Conservation (phyloP, 2,888 invertebrate species). For the Halictus ligatus region DNA sequence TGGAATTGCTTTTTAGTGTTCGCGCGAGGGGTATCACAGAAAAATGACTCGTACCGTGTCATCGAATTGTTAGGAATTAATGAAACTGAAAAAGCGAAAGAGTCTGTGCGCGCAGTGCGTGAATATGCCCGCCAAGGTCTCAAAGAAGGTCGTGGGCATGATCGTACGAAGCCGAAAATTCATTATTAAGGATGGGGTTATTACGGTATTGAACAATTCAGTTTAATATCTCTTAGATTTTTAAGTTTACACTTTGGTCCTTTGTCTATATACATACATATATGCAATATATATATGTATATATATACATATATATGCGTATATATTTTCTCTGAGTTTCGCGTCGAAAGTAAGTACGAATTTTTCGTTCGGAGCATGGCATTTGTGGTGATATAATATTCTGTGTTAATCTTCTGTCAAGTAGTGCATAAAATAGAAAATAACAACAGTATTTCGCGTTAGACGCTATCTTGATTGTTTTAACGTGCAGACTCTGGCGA, state of each 20-base stretch:
- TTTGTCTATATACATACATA: slow-evolving; percentile 24
- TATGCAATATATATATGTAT: neutral
- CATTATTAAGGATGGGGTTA: slow-evolving; percentile 94
- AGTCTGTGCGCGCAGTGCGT: slow-evolving; percentile 84
- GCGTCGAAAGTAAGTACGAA: slow-evolving; percentile 52
- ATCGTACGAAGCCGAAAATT: slow-evolving; percentile 94
- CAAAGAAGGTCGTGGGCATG: slow-evolving; percentile 94
- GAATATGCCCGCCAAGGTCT: slow-evolving; percentile 89
- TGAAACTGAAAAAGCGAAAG: slow-evolving; percentile 84
- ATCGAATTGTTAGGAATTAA: slow-evolving; percentile 74
- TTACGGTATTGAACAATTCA: slow-evolving; percentile 88
- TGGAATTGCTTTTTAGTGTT: slow-evolving; percentile 44
- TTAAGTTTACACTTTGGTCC: slow-evolving; percentile 48
- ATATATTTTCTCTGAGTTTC: slow-evolving; percentile 45
- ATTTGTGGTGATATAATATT: slow-evolving; percentile 25
- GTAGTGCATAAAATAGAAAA: slow-evolving; percentile 36
- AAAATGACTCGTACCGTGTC: slow-evolving; percentile 67
- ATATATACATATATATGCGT: neutral
- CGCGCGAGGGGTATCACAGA: slow-evolving; percentile 46
- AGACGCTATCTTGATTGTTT: neutral
- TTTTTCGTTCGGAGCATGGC: slow-evolving; percentile 50
- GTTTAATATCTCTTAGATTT: slow-evolving; percentile 58
- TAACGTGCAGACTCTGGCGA: neutral
- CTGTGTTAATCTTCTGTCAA: slow-evolving; percentile 48
- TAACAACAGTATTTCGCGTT: slow-evolving; percentile 23